A percentile compares a stretch with the other conserved stretches of the same genome.
phyloP scores from a whole-genome alignment of 2,888 invertebrate species.

The Hirtodrosophila duncani region DNA sequence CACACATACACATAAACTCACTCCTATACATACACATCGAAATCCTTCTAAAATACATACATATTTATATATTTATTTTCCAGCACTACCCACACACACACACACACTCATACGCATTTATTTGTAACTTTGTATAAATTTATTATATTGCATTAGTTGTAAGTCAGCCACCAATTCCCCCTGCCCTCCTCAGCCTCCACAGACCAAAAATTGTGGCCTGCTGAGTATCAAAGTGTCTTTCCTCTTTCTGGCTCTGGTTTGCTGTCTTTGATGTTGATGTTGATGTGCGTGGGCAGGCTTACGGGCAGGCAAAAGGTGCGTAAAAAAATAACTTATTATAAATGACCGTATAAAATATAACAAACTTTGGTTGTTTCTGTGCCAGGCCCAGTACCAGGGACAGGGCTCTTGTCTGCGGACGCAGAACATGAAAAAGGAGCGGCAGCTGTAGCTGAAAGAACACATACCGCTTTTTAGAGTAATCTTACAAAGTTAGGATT shows the following conservation, averaged over 20 bases:
- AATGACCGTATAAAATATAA: conserved; percentile 58
- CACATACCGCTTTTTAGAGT: too few relatives aligned
- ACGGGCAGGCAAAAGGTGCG: conserved; percentile 52
- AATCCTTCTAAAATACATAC: conserved; percentile 70
- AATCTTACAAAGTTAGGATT: conserved; percentile 14
- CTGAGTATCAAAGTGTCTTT: conserved; percentile 41
- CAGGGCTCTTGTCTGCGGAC: conserved; percentile 4
- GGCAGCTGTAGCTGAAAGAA: conserved; percentile 1
- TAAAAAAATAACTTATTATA: conserved; percentile 66
- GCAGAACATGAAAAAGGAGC: neutral
- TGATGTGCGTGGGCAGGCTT: conserved; percentile 51
- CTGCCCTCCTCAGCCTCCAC: conserved; percentile 23
- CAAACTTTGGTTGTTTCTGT: too few relatives aligned
- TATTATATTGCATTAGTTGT: conserved; percentile 76
- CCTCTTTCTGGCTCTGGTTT: conserved; percentile 6
- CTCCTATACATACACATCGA: conserved; percentile 13
- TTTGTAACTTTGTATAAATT: conserved; percentile 74
- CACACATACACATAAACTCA: conserved; percentile 17
- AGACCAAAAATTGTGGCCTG: conserved; percentile 38
- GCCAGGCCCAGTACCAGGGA: conserved; percentile 20
- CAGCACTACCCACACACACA: conserved; percentile 38
- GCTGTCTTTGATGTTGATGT: conserved; percentile 12
- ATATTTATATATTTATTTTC: conserved; percentile 72
- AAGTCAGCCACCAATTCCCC: conserved; percentile 47
- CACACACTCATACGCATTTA: conserved; percentile 40